A percentile compares a stretch with the other conserved stretches of the same genome.
These are phyloP conservation scores for Chrysochloris asiatica DNA, from an alignment of 2,113 vertebrate species.

Conservation along the genomic window DNA sequence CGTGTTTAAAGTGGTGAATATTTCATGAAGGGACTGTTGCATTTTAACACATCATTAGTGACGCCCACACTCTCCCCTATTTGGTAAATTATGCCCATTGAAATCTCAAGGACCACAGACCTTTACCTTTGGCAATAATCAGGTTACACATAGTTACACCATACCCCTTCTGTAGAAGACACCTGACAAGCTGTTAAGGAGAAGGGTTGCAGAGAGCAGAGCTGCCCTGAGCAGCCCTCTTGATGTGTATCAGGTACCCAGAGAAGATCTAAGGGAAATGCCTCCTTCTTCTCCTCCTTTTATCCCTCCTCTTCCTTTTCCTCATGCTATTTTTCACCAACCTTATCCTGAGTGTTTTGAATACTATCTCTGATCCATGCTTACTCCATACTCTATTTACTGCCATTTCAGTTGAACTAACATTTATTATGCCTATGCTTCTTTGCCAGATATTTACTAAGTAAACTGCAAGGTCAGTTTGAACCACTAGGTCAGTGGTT, in stretches of 20 bases:
- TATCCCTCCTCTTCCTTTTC: neutral
- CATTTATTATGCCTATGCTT: neutral
- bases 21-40: conserved; percentile 87
- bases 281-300: no score
- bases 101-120: conserved; percentile 45
- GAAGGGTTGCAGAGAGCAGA: neutral
- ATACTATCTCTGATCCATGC: neutral
- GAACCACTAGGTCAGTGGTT: no score
- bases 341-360: neutral
- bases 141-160: neutral
- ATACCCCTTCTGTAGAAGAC: neutral
- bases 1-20: conserved; percentile 86
- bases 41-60: conserved; percentile 86
- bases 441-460: neutral
- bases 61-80: neutral
- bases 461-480: no score
- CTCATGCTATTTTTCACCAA: neutral
- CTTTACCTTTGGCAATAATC: conserved; percentile 19
- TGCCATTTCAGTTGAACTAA: neutral
- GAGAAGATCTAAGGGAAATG: neutral
- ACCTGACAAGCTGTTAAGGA: no score
- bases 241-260: neutral
- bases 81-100: conserved; percentile 56
- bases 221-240: neutral
- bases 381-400: neutral